Evolutionary conservation across 2,797 vertebrate genomes (phyloP).

Genomic region (Strix occidentalis): DNA sequence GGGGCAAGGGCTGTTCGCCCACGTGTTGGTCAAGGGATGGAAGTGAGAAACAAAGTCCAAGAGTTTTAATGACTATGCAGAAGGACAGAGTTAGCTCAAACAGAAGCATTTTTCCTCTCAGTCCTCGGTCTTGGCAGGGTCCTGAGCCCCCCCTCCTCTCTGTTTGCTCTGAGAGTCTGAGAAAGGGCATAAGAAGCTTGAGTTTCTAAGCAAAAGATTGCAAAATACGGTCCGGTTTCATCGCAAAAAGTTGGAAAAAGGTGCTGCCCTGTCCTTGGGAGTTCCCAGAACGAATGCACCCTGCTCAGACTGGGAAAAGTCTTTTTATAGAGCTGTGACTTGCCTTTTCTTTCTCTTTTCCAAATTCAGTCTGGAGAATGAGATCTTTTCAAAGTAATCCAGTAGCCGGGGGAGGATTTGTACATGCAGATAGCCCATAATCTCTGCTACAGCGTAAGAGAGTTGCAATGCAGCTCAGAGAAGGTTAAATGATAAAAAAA

Average conservation of each 20-base stretch:
- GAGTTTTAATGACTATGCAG: neutral
- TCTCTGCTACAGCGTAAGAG: neutral
- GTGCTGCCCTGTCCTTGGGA: neutral
- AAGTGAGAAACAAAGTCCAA: neutral
- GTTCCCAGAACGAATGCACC: neutral
- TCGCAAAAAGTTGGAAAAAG: neutral
- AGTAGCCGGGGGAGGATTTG: neutral
- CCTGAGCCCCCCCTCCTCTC: neutral
- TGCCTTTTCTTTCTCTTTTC: neutral
- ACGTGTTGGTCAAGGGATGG: accelerated
- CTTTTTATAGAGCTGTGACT: neutral
- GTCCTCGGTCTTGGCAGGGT: neutral
- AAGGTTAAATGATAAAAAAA: slow-evolving; percentile 50
- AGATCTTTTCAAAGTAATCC: neutral
- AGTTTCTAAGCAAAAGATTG: neutral
- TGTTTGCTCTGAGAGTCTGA: neutral
- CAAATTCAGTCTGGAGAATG: neutral
- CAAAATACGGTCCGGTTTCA: neutral
- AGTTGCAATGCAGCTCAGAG: neutral
- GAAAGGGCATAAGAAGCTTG: neutral
- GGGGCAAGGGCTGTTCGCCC: neutral
- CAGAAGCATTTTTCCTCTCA: neutral
- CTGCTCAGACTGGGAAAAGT: neutral
- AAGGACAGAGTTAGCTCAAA: neutral
- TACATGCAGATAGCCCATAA: neutral